Evolutionary conservation across 2,797 vertebrate species (phyloP), one percentile per base, ranked within the genome.

Genomic region (Nannoperca obscura): DNA sequence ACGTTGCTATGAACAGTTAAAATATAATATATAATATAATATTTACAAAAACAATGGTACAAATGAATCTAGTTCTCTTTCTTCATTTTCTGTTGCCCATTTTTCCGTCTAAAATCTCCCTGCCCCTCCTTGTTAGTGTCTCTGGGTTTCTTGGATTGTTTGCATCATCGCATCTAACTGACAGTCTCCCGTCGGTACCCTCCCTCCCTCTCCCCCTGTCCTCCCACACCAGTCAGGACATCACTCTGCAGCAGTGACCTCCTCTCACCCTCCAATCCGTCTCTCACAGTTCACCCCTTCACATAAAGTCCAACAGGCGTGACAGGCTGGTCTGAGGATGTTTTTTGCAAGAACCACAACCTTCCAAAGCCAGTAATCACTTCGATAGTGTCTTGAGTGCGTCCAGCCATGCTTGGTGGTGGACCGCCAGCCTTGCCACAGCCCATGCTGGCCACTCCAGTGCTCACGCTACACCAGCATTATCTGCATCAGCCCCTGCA

Each of bases 81-180:
- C 50, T 44, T 12, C 9, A 66, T 64, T 62, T 55, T 68, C 58
- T 67, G 62, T 65, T 64, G 71, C 42, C 58, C 13, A 19, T 75
- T 64, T 74, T n/a, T 68, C 44, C 40, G 42, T 70, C 63, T 77
- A 72, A 70, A 76, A 47, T 30, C 46, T 57, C 46, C n/a, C 57
- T 46, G 52, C 71, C 62, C 63, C 69, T 62, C 74, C 38, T 75
- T 32, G 53, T 78, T 55, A 22, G 46, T 73, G 62, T 81, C 67
- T 66, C 58, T 60, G 50, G 58, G 73, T 77, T 78, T 70, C n/a
- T 79, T 74, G 38, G 71, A 78, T 83, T 58, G 67, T 83, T 75
- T 82, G 86, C 63, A 84, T 85, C 78, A 64, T 15, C 86, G 68
- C 75, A 78, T 86, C 76, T 93, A 78, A 93, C 81, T 89, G 90